Conservation (phyloP, 92 coral and sea anemone species). For the Muricea muricata region DNA sequence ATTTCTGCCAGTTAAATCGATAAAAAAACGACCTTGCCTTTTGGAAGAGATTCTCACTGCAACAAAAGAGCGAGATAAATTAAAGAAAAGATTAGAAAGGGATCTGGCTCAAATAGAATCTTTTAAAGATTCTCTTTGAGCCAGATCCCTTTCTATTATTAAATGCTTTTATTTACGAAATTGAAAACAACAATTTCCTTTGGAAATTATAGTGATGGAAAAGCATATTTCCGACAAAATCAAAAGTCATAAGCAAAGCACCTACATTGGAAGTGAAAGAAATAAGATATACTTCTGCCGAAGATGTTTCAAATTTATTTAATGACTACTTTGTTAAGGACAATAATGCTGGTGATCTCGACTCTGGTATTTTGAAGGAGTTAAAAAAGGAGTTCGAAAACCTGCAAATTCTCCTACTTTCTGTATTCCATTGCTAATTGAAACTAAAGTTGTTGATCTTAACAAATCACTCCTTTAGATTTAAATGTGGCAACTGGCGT, state of each 20-base stretch:
- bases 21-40: conserved; percentile 54
- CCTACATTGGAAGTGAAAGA: conserved; percentile 14
- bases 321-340: conserved; percentile 49
- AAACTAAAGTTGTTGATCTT: conserved; percentile 24
- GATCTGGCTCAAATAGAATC: conserved; percentile 40
- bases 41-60: conserved; percentile 48
- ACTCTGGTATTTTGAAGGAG: conserved; percentile 52
- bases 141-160: conserved; percentile 57
- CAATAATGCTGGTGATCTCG: conserved; percentile 34
- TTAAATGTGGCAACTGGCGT: conserved; percentile 57
- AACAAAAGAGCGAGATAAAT: conserved; percentile 39
- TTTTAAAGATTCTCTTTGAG: too few relatives aligned
- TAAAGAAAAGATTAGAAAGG: conserved; percentile 55
- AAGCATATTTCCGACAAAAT: conserved; percentile 56
- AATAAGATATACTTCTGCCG: conserved; percentile 50
- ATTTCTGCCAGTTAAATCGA: conserved; percentile 34
- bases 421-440: conserved; percentile 54
- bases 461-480: conserved; percentile 18
- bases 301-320: conserved; percentile 52
- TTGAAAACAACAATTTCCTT: conserved; percentile 55
- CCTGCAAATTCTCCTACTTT: conserved; percentile 47
- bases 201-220: conserved; percentile 56
- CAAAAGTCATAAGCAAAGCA: conserved; percentile 7
- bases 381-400: conserved; percentile 43
- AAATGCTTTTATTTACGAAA: conserved; percentile 52